Evolutionary conservation across 2,113 vertebrate species (phyloP).

Genomic region (Calidris pygmaea): DNA sequence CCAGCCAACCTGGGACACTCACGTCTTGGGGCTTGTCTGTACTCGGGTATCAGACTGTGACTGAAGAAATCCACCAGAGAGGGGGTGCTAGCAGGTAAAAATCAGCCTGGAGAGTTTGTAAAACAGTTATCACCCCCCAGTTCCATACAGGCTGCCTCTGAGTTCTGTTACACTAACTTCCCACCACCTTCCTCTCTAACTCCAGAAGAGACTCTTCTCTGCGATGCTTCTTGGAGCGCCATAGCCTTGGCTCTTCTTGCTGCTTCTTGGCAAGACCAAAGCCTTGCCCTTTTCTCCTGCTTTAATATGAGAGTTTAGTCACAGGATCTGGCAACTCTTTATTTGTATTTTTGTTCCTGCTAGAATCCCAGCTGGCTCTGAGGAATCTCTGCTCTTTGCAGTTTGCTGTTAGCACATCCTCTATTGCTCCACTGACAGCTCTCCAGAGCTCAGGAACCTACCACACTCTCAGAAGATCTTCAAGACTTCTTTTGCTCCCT

Average conservation of each 20-base stretch:
- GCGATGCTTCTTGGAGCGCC: not conserved
- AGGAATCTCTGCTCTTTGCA: not conserved
- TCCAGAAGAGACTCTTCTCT: not conserved
- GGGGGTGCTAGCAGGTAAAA: not conserved
- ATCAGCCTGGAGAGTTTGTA: not conserved
- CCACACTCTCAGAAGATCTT: not conserved
- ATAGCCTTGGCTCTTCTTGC: not conserved
- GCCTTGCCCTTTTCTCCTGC: not conserved
- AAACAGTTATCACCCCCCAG: not conserved
- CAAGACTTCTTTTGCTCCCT: not conserved
- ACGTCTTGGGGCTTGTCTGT: not conserved
- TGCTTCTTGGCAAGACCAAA: not conserved
- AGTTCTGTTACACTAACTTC: not conserved
- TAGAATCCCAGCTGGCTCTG: not conserved
- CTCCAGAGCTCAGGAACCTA: not conserved
- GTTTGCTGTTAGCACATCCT: not conserved
- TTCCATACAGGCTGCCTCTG: not conserved
- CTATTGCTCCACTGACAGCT: rapidly evolving
- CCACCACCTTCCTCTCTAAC: not conserved
- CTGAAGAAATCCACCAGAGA: not conserved
- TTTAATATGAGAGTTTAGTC: not conserved
- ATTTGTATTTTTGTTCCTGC: not conserved
- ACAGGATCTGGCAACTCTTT: not conserved
- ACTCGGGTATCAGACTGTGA: not conserved
- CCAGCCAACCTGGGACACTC: not conserved